Percentiles rank a stretch among this genome's conserved stretches.
Conservation (phyloP, 2,888 invertebrate species). For the Leptarthrus brevirostris region DNA sequence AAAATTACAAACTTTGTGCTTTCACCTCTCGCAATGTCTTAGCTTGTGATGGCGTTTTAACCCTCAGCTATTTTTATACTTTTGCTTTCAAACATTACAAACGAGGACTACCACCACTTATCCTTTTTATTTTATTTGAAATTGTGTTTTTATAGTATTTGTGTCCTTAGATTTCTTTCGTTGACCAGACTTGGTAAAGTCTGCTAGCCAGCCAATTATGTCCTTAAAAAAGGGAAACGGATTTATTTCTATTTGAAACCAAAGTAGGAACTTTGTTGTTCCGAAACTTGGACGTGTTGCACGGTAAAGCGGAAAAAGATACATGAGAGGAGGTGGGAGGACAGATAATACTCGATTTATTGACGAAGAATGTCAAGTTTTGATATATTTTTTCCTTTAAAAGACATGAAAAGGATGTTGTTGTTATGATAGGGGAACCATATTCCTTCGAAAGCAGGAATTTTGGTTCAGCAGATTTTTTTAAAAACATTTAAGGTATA, state of each 20-base stretch:
- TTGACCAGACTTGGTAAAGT: background rate
- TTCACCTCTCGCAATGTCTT: background rate
- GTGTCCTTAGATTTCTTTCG: slow-evolving; percentile 7
- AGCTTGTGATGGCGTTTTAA: slow-evolving; percentile 6
- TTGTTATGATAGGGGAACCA: too few relatives aligned
- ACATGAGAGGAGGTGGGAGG: background rate
- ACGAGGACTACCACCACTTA: background rate
- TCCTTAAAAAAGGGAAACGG: background rate
- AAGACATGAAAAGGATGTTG: too few relatives aligned
- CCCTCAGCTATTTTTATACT: slow-evolving; percentile 8
- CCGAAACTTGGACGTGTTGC: background rate
- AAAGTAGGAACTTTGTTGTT: slow-evolving; percentile 1
- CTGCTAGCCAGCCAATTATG: slow-evolving; percentile 13
- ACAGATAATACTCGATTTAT: slow-evolving; percentile 10
- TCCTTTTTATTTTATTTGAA: background rate
- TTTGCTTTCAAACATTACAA: background rate
- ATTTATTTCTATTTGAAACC: background rate
- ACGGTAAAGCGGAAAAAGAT: background rate
- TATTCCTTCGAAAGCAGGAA: too few relatives aligned
- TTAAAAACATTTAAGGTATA: too few relatives aligned
- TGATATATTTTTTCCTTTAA: background rate
- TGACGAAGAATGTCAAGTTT: slow-evolving; percentile 12
- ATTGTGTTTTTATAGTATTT: slow-evolving; percentile 27
- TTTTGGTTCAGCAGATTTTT: too few relatives aligned
- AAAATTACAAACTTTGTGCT: slow-evolving; percentile 23